Base-by-base conservation (phyloP, 2,113 vertebrate genomes). In the Cyprinodon tularosa region DNA sequence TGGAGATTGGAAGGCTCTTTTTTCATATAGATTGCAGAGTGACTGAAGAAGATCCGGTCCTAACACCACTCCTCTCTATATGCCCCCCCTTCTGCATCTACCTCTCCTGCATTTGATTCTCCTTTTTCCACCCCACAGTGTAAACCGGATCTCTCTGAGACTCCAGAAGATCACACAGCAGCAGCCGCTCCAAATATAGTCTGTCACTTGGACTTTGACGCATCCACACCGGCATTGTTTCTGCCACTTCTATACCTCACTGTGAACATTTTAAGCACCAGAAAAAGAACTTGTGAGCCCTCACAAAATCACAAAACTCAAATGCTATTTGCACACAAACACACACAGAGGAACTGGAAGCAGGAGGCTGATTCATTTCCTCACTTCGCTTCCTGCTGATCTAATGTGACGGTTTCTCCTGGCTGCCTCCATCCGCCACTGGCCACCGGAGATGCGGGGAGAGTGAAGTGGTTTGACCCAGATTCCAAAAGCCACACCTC, bases 371-470 rank as follows among this genome's bases (percentile, higher is more conserved):
- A 68, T 82, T 84, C 37, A 61, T 68, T 86, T 87, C 76, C 71
- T 88, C 29, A 72, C 81, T 84, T 71, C n/a, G 48, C 78, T 91
- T 86, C 84, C 84, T 80, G 77, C 85, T 91, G 85, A 88, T 86
- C 79, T 72, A 85, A 89, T 89, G 82, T 86, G 92, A 89, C 88
- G 87, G 84, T 86, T 83, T 85, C 80, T 86, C 42, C 84, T 71
- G 48, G 85, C 68, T 85, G 80, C 38, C 76, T 86, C 81, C 82
- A 78, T 78, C 48, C 42, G 77, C 88, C 88, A 77, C 68, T 82
- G 84, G 88, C 89, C 90, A 80, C 79, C 40, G 73, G 84, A 90
- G 89, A 86, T 74, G 83, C 77, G 81, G 6, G 72, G 72, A 68
- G 77, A 70, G 79, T 71, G 38, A 77, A 82, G 77, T 68, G 76